Base-by-base conservation (phyloP, 2,888 invertebrate species). In the Pterostichus madidus region DNA sequence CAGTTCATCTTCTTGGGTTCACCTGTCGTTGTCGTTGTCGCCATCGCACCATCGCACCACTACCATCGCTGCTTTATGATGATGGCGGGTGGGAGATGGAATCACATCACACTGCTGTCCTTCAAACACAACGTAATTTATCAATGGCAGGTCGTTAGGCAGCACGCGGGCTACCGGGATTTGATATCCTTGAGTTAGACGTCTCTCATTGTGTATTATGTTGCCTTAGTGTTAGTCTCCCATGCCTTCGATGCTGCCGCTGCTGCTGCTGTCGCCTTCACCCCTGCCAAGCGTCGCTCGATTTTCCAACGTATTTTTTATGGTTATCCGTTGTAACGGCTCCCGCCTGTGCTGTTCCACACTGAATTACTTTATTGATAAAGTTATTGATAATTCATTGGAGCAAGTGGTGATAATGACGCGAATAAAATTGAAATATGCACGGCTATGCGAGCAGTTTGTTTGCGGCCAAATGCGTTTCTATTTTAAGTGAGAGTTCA, bases 301-400 rank as follows among this genome's bases (percentile, higher is more conserved):
- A 75, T 77, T 77, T 75, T 56, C 77, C 39, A 68, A 5, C 61
- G 68, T 53, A 80, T 80, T 68, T 71, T 80, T 80, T 80, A 80
- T 80, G 49, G 80, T 46, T 61, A 79, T 64, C 64, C 64, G 32
- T 32, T 56, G 39, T 53, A 53, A 80, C 59, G 61, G 53, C 71
- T 49, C 71, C 80, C 53, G 49, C 15, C 80, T 35, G 52, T 79
- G 64, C 61, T 59, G 79, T 64, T 79, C 49, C 35, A 68, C 15
- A 31, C 59, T 35, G 71, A 80, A 80, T 71, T 80, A 80, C 59
- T 68, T 80, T 68, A 80, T 80, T 80, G 39, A 80, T 80, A 53
- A 80, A 68, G 80, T 71, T 80, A 80, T 80, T 71, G 80, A 80
- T 80, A 80, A 80, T 80, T 46, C 80, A 80, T 79, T 61, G 79